Evolutionary conservation across 2,797 vertebrate genomes (phyloP), one percentile per base, ranked within the genome.

Genomic region (Micropoecilia bifurca): DNA sequence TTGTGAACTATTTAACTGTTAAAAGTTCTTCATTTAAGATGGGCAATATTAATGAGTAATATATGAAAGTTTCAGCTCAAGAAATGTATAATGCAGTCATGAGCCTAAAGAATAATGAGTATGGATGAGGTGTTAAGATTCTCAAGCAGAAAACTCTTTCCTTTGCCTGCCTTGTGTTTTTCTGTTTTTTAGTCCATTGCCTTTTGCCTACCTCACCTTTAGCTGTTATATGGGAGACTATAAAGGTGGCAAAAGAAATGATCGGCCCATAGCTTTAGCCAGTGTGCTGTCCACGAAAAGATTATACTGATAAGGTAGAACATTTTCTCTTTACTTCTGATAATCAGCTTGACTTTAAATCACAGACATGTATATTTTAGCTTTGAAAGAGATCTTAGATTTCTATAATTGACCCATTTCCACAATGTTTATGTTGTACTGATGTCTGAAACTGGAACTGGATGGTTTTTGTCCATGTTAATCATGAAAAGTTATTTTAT

Each of bases 31-130:
- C 25, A 1, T 57, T 20, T 45, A 55, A 3, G 53, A 25, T 59
- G 7, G 39, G 57, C 16, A 55, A 25, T 14, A n/a, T 55, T 55
- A 3, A 53, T 10, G 25, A 55, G 25, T 8, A 18, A 28, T 25
- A 74, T 74, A 25, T 45, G 36, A 57, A 12, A n/a, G 22, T 74
- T 75, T 75, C 73, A 16, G 12, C 25, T 43, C 39, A 59, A 45
- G 25, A 59, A 45, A 43, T 45, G 0, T 9, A 20, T 43, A 18
- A 47, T 16, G 14, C 46, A 47, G 4, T 16, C 46, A 1, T 47
- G 14, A 47, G 46, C 46, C 1, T 30, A 45, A 59, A 59, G 22
- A 18, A 8, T 8, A 45, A 45, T 18, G 59, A 59, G 12, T 28
- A 57, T 28, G 36, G 36, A 28, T 57, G 36, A 57, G 0, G n/a